phyloP scores from a whole-genome alignment of 2,797 vertebrate genomes.

The Fundulus diaphanus region DNA sequence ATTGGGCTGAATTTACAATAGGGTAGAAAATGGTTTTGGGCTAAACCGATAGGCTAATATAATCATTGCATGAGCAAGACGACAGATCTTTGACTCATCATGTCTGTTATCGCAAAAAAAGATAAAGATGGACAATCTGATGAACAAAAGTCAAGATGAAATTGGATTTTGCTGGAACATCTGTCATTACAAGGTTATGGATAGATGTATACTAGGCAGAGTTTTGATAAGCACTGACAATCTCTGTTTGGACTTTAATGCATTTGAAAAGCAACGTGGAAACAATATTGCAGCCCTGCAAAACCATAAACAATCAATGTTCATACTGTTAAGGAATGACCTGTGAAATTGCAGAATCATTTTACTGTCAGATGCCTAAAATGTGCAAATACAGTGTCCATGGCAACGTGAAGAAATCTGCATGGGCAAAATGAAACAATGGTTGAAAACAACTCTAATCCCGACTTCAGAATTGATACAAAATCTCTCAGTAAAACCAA shows the following conservation, averaged over 20 bases:
- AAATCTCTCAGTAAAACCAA: not conserved
- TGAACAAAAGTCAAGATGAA: constrained; percentile 17
- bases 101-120: not conserved
- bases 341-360: constrained; percentile 18
- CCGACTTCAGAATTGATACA: constrained; percentile 7
- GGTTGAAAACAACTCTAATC: not conserved
- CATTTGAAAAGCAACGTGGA: constrained; percentile 17
- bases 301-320: constrained; percentile 9
- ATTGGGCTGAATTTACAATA: not conserved
- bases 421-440: not conserved
- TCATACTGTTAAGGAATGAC: constrained; percentile 10
- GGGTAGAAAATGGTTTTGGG: not conserved
- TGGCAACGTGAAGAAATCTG: constrained; percentile 23
- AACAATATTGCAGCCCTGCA: constrained; percentile 18
- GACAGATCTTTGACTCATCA: not conserved
- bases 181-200: not conserved
- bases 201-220: constrained; percentile 1
- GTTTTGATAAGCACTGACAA: not conserved
- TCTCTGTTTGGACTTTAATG: constrained; percentile 1
- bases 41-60: not conserved
- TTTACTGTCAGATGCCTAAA: constrained; percentile 8
- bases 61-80: not conserved
- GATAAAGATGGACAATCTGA: constrained; percentile 13
- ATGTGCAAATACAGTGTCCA: constrained; percentile 13
- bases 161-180: constrained; percentile 12